These are phyloP conservation scores for Cephus nigrinus DNA, from an alignment of 2,888 invertebrate genomes.

Conservation along the genomic window DNA sequence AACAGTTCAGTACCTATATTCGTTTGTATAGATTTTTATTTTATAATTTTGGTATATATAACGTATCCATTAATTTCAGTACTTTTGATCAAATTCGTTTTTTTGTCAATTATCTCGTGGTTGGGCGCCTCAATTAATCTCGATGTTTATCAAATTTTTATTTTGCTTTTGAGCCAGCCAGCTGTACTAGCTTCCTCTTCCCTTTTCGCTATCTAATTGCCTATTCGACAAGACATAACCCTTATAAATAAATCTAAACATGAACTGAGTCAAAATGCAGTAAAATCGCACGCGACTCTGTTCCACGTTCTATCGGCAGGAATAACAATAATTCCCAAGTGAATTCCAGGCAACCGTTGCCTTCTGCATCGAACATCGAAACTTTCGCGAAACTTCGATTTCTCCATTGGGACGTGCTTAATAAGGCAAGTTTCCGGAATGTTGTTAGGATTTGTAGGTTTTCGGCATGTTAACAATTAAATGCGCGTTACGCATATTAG, in stretches of 20 bases:
- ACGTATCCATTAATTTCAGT: neutral
- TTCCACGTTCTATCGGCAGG: neutral
- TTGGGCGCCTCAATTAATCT: too few species aligned
- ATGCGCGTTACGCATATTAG: constrained; percentile 35
- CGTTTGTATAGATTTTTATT: neutral
- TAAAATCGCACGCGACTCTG: neutral
- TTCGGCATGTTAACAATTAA: constrained; percentile 35
- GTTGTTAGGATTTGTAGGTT: neutral
- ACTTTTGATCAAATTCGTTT: too few species aligned
- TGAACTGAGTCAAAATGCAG: neutral
- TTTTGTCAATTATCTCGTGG: too few species aligned
- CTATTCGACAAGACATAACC: too few species aligned
- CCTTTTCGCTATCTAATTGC: too few species aligned
- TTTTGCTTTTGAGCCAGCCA: neutral
- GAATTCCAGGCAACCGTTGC: neutral
- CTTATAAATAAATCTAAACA: neutral
- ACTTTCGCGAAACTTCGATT: neutral
- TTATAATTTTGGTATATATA: neutral
- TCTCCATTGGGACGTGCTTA: neutral
- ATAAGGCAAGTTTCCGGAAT: neutral
- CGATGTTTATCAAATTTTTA: neutral
- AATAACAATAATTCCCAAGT: neutral
- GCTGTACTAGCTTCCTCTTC: too few species aligned
- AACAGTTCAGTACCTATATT: neutral
- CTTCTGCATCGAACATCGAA: neutral